Evolutionary conservation across 2,888 invertebrate genomes (phyloP).

Genomic region (Venustoraphidia nigricollis): DNA sequence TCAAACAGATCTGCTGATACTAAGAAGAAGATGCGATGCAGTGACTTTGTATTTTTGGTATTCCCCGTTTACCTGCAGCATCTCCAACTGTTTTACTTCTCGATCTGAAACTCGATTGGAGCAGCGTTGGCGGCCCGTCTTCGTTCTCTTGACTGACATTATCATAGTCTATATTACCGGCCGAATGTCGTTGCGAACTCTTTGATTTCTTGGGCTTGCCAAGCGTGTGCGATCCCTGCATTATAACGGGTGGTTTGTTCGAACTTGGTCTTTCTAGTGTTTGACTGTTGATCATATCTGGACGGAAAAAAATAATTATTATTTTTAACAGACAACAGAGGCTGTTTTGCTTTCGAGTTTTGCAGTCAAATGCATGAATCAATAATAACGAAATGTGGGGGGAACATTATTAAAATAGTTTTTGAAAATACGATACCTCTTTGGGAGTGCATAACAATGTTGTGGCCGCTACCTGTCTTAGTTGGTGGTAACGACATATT

Average conservation of each 20-base stretch:
- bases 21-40: conserved; percentile 14
- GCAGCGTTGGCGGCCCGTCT: conserved; percentile 31
- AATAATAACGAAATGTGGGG: too few species aligned
- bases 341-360: too few species aligned
- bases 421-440: conserved; percentile 1
- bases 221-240: conserved; percentile 66
- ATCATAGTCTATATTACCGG: conserved; percentile 74
- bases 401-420: too few species aligned
- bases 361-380: too few species aligned
- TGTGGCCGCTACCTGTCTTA: conserved; percentile 41
- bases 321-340: background rate
- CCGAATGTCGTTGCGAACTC: conserved; percentile 63
- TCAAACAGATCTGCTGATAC: conserved; percentile 11
- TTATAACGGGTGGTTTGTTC: conserved; percentile 27
- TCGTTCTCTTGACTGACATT: conserved; percentile 64
- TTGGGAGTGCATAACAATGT: conserved; percentile 16
- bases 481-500: conserved; percentile 88
- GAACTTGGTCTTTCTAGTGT: conserved; percentile 40
- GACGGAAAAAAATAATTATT: background rate
- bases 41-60: conserved; percentile 7
- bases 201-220: conserved; percentile 66
- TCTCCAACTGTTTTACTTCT: conserved; percentile 89
- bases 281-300: conserved; percentile 30
- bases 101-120: conserved; percentile 46
- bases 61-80: conserved; percentile 41